Evolutionary conservation across 2,797 vertebrate species (phyloP).

Genomic region (Enteromius radiatus): DNA sequence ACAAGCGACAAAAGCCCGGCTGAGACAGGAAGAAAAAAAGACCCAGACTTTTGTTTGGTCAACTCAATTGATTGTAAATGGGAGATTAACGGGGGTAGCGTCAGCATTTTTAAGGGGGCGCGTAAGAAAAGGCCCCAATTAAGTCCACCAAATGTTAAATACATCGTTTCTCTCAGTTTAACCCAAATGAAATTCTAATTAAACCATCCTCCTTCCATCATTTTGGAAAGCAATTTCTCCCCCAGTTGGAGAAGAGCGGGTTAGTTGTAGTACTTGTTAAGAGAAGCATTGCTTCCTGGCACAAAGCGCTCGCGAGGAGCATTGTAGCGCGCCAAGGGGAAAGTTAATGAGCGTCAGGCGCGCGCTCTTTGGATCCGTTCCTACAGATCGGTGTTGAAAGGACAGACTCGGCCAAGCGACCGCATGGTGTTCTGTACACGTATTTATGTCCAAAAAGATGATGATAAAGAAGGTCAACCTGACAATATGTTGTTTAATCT

Average conservation of each 20-base stretch:
- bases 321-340: slow-evolving; percentile 88
- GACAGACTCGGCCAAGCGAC: slow-evolving; percentile 80
- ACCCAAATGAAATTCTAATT: slow-evolving; percentile 99
- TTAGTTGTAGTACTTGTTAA: slow-evolving; percentile 80
- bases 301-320: slow-evolving; percentile 91
- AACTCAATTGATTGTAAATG: slow-evolving; percentile 99
- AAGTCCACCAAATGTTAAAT: slow-evolving; percentile 99
- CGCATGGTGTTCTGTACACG: slow-evolving; percentile 68
- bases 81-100: slow-evolving; percentile 98
- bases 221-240: slow-evolving; percentile 90
- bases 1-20: slow-evolving; percentile 94
- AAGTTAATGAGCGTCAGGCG: slow-evolving; percentile 97
- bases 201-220: slow-evolving; percentile 90
- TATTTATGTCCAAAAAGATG: slow-evolving; percentile 85
- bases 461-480: slow-evolving; percentile 83
- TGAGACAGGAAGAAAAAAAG: slow-evolving; percentile 96
- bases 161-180: slow-evolving; percentile 95
- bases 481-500: slow-evolving; percentile 65
- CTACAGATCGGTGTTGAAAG: slow-evolving; percentile 88
- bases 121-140: slow-evolving; percentile 96
- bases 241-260: slow-evolving; percentile 85
- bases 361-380: slow-evolving; percentile 86
- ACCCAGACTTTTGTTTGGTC: slow-evolving; percentile 97
- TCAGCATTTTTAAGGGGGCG: slow-evolving; percentile 89
- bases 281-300: slow-evolving; percentile 88